phyloP scores from a whole-genome alignment of 2,113 vertebrate species.

The Halichoerus grypus region DNA sequence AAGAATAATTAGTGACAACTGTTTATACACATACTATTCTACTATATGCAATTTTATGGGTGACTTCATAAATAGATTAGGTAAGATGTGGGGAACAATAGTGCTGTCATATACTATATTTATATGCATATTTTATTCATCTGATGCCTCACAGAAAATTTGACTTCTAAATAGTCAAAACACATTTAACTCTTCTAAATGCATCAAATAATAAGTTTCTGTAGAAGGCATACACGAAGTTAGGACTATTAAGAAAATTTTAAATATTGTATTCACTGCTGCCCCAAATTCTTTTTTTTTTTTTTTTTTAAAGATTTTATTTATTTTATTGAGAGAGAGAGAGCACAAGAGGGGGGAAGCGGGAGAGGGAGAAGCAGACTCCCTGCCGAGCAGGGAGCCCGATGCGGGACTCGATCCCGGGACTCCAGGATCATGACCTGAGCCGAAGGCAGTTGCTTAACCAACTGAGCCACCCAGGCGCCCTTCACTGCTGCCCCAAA shows the following conservation, averaged over 20 bases:
- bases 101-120: neutral
- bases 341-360: too few species aligned
- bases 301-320: too few species aligned
- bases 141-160: neutral
- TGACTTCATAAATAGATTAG: neutral
- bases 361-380: too few species aligned
- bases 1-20: neutral
- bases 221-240: neutral
- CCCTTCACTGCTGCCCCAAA: neutral
- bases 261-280: neutral
- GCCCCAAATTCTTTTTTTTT: neutral
- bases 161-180: neutral
- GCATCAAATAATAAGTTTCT: neutral
- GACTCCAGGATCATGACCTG: too few species aligned
- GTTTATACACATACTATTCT: neutral
- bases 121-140: constrained; percentile 12
- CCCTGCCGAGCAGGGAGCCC: too few species aligned
- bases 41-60: neutral
- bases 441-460: too few species aligned
- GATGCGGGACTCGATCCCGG: too few species aligned
- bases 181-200: constrained; percentile 15
- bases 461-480: too few species aligned
- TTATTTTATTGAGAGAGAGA: too few species aligned
- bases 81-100: neutral
- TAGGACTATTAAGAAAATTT: neutral